Conservation (phyloP, 35 echinoderm and acorn worm species). For the Heliocidaris tuberculata region DNA sequence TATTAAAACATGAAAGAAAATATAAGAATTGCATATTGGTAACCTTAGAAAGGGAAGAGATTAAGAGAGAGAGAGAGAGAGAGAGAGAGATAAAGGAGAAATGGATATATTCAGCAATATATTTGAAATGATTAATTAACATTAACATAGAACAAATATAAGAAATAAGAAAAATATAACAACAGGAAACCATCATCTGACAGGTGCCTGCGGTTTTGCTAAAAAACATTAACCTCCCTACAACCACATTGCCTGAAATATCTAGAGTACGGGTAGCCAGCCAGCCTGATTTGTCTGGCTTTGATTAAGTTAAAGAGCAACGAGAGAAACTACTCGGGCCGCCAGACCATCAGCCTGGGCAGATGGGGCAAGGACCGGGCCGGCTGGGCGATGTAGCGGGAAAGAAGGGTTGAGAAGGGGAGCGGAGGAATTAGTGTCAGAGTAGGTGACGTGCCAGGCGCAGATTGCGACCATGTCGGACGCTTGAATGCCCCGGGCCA, state of each 20-base stretch:
- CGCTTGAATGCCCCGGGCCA: not conserved
- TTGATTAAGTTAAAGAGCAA: conserved; percentile 12
- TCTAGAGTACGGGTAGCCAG: not conserved
- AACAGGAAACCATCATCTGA: not conserved
- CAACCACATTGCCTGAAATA: not conserved
- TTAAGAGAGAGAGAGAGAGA: too few relatives aligned
- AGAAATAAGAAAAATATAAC: not conserved
- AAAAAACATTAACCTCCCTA: not conserved
- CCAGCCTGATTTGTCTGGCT: not conserved
- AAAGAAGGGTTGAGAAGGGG: not conserved
- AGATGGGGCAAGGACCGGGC: not conserved
- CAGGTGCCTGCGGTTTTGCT: conserved; percentile 11
- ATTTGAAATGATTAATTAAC: not conserved
- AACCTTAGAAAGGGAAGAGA: too few relatives aligned
- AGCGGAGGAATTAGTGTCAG: conserved; percentile 35
- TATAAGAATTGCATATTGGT: too few relatives aligned
- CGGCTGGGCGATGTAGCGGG: not conserved
- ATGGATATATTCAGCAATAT: too few relatives aligned
- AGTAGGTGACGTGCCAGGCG: not conserved
- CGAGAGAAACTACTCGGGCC: not conserved
- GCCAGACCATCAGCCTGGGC: not conserved
- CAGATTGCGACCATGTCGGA: not conserved
- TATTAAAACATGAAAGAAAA: too few relatives aligned
- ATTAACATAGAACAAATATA: not conserved
- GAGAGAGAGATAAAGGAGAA: too few relatives aligned